phyloP scores from a whole-genome alignment of 2,113 vertebrate species.

The Periophthalmodon schlosseri region DNA sequence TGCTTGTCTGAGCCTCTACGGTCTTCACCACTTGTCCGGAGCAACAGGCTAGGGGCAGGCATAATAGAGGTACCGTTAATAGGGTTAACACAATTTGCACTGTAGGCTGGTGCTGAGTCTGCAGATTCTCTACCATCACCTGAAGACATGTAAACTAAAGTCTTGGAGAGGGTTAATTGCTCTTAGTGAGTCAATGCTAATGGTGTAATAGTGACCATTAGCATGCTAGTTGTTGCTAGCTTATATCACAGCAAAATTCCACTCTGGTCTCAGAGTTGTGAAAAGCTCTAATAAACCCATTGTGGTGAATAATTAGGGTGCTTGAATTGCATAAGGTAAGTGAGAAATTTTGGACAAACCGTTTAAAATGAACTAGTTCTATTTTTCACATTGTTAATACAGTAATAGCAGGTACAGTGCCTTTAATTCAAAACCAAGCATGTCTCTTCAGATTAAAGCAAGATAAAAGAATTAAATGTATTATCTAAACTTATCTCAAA shows the following conservation, averaged over 20 bases:
- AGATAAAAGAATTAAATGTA: not conserved
- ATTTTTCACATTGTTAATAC: too few relatives aligned
- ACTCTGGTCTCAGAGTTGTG: too few relatives aligned
- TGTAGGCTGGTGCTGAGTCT: not conserved
- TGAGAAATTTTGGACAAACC: too few relatives aligned
- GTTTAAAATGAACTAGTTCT: too few relatives aligned
- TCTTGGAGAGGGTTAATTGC: not conserved
- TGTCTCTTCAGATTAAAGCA: not conserved
- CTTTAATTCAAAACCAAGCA: not conserved
- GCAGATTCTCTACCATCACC: not conserved
- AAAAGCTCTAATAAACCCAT: too few relatives aligned
- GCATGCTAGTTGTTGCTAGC: too few relatives aligned
- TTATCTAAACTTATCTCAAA: not conserved
- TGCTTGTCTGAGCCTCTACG: constrained; percentile 84
- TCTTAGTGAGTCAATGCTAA: not conserved
- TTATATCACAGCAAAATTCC: too few relatives aligned
- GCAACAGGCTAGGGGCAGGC: constrained; percentile 85
- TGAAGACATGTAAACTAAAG: not conserved
- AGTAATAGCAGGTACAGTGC: too few relatives aligned
- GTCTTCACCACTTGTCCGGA: constrained; percentile 88
- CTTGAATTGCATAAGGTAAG: too few relatives aligned
- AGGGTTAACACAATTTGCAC: not conserved
- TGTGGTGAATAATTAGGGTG: too few relatives aligned
- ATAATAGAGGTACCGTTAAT: not conserved
- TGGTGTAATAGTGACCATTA: not conserved